These are phyloP conservation scores for Drosophila santomea DNA, from an alignment of 1,140 invertebrate species.

Conservation along the genomic window DNA sequence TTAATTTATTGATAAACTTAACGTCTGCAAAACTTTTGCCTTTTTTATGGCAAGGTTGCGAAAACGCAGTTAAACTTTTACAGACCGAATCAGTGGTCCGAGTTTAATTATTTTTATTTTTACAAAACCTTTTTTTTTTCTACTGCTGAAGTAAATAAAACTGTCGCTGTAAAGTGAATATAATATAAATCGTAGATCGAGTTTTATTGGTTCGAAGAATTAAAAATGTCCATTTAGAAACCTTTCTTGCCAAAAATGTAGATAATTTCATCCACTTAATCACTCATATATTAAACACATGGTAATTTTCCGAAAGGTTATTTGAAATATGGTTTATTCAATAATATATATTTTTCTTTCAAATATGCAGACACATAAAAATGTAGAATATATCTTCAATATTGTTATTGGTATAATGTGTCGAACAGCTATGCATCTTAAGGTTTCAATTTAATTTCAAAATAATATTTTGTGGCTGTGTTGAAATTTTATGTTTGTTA, in stretches of 20 bases:
- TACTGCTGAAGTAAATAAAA: constrained; percentile 28
- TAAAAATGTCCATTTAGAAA: too few relatives aligned
- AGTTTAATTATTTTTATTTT: constrained; percentile 11
- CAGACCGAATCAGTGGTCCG: not conserved
- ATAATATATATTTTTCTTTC: constrained; percentile 46
- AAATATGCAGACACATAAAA: constrained; percentile 71
- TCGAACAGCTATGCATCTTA: constrained; percentile 56
- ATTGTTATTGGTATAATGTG: constrained; percentile 46
- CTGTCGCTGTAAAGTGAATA: constrained; percentile 20
- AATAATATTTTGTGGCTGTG: constrained; percentile 21
- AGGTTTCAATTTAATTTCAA: constrained; percentile 33
- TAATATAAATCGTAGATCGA: not conserved
- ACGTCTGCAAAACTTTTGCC: not conserved
- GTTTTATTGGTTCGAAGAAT: constrained; percentile 1
- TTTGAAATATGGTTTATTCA: constrained; percentile 46
- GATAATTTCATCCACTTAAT: too few relatives aligned
- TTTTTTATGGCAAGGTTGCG: not conserved
- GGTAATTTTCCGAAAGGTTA: constrained; percentile 18
- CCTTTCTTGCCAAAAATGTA: too few relatives aligned
- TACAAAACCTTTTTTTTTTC: constrained; percentile 25
- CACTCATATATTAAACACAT: not conserved
- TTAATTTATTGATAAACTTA: constrained; percentile 14
- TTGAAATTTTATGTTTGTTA: constrained; percentile 40
- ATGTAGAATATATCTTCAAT: constrained; percentile 60
- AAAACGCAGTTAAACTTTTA: not conserved